Percentiles rank a stretch among this genome's conserved stretches.
These are phyloP conservation scores for Plecturocebus donacophilus DNA, from an alignment of 2,113 vertebrate genomes.

Conservation along the genomic window DNA sequence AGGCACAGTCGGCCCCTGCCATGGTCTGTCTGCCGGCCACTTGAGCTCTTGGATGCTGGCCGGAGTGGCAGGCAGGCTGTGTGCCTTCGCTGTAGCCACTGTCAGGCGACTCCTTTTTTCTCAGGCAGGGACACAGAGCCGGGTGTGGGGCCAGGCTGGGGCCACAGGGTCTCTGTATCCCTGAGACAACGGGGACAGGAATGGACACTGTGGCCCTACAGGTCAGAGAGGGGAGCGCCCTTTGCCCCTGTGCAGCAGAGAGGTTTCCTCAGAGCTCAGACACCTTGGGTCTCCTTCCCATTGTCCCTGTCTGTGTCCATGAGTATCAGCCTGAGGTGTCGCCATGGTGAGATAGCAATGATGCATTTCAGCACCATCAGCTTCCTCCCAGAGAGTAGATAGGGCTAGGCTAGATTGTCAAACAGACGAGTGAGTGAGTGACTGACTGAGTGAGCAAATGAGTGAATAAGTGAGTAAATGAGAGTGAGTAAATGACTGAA, in stretches of 20 bases:
- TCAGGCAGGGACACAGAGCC: accelerated
- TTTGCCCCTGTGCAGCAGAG: background rate
- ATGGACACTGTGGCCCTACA: background rate
- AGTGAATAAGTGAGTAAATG: background rate
- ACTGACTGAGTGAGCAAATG: background rate
- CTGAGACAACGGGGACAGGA: background rate
- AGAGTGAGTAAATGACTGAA: background rate
- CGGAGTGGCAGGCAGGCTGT: background rate
- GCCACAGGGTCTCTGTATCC: background rate
- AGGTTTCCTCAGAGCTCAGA: background rate
- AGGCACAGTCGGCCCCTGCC: accelerated
- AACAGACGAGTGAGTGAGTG: no score
- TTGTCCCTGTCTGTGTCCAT: background rate
- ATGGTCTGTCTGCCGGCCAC: background rate
- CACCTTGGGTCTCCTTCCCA: accelerated
- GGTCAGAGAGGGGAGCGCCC: accelerated
- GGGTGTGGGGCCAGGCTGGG: background rate
- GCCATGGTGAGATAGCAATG: background rate
- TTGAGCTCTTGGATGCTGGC: accelerated
- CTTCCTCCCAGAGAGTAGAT: background rate
- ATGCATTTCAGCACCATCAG: background rate
- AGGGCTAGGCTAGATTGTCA: background rate
- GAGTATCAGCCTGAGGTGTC: no score
- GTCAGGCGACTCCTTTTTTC: background rate
- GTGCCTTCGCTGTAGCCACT: background rate